These are phyloP conservation scores for Bujurquina vittata DNA, from an alignment of 2,113 vertebrate species.

Conservation along the genomic window DNA sequence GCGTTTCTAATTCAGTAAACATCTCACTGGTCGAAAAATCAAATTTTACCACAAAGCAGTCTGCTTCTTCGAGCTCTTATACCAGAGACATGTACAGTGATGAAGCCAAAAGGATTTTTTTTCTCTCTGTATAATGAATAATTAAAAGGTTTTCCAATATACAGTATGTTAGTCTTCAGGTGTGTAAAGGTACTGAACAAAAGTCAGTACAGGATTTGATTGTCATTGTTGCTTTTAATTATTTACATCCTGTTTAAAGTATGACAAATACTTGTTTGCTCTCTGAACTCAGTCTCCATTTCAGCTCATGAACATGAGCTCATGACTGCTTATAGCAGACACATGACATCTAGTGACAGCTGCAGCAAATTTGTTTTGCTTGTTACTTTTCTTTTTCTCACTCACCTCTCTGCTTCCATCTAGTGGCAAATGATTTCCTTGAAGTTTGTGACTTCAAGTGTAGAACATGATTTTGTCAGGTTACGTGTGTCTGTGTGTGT, in stretches of 20 bases:
- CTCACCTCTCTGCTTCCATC: constrained; percentile 26
- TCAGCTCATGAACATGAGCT: constrained; percentile 7
- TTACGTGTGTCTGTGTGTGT: background rate
- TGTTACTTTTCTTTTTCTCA: background rate
- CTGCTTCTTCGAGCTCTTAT: background rate
- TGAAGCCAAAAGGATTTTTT: background rate
- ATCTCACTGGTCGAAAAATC: background rate
- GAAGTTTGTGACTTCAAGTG: background rate
- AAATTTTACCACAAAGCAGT: background rate
- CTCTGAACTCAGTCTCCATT: background rate
- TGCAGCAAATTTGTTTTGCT: constrained; percentile 38
- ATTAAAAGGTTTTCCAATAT: background rate
- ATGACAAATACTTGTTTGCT: background rate
- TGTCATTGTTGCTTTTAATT: background rate
- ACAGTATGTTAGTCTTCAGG: background rate
- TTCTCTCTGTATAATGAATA: background rate
- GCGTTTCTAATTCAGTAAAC: too few species aligned
- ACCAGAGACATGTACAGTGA: background rate
- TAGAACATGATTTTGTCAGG: background rate
- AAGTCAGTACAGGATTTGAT: background rate
- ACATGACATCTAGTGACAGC: constrained; percentile 50
- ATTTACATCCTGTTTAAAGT: background rate
- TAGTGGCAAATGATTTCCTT: constrained; percentile 14
- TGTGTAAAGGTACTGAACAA: background rate
- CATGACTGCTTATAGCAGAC: constrained; percentile 1